These are phyloP conservation scores for Spongilla lacustris DNA, from an alignment of 37 sponge, comb jelly and placozoan species.

Conservation along the genomic window DNA sequence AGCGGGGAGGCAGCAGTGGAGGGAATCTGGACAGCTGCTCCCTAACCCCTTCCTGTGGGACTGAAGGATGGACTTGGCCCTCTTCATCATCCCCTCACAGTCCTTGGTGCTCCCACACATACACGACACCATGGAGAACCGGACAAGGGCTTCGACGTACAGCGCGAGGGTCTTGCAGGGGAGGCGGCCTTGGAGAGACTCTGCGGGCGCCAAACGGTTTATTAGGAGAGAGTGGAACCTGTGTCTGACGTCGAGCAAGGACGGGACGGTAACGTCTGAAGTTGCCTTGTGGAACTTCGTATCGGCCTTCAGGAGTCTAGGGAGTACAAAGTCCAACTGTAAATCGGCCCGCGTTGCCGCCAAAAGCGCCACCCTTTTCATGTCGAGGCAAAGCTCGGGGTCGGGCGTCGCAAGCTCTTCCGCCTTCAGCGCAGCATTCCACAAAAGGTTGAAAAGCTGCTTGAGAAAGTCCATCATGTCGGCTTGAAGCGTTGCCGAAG, in stretches of 20 bases:
- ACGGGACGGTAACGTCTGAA: neutral
- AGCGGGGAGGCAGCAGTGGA: neutral
- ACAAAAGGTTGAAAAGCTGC: constrained; percentile 2
- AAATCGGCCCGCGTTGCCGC: neutral
- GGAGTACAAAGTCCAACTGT: neutral
- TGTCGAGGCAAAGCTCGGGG: neutral
- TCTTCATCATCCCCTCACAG: neutral
- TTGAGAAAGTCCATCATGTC: neutral
- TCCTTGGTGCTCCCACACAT: neutral
- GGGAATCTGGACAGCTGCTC: neutral
- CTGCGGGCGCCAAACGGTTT: neutral
- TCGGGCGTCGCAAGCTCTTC: neutral
- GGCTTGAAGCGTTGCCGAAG: neutral
- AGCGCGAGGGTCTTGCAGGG: neutral
- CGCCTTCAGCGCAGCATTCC: constrained; percentile 5
- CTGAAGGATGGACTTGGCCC: neutral
- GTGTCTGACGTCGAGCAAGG: neutral
- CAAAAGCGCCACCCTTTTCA: neutral
- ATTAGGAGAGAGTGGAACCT: neutral
- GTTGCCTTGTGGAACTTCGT: neutral
- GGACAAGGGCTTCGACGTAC: neutral
- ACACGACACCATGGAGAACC: neutral
- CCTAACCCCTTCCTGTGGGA: neutral
- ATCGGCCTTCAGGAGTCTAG: neutral
- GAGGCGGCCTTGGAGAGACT: neutral